These are phyloP conservation scores for Heliconius himera DNA, from an alignment of 1,140 invertebrate genomes.

Conservation along the genomic window DNA sequence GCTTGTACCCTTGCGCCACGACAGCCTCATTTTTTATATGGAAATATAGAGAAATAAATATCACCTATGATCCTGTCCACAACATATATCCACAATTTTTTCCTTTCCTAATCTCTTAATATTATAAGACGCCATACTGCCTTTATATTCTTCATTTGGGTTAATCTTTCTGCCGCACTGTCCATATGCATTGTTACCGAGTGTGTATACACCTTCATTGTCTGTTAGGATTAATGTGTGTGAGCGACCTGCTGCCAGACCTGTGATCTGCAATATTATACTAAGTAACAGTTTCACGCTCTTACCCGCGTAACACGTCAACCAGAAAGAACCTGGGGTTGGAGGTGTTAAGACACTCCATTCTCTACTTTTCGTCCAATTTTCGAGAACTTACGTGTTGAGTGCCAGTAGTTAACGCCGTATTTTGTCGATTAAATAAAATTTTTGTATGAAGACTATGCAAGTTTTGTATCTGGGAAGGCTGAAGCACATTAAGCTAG, in stretches of 20 bases:
- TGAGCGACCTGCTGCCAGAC: conserved; percentile 91
- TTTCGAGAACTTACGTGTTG: no score
- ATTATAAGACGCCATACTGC: conserved; percentile 85
- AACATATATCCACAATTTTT: conserved; percentile 86
- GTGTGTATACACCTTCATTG: conserved; percentile 89
- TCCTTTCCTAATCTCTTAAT: conserved; percentile 85
- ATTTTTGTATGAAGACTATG: no score
- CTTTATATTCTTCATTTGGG: conserved; percentile 88
- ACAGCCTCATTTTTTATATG: neutral
- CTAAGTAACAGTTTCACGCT: neutral
- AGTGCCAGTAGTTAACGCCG: no score
- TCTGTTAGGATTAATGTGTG: conserved; percentile 92
- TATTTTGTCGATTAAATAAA: no score
- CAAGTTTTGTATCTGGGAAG: no score
- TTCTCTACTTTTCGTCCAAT: neutral
- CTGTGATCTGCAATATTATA: conserved; percentile 54
- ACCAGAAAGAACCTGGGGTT: neutral
- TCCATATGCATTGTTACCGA: conserved; percentile 97
- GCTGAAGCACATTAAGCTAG: no score
- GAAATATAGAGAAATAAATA: neutral
- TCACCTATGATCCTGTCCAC: conserved; percentile 94
- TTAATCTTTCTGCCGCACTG: conserved; percentile 95
- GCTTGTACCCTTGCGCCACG: no score
- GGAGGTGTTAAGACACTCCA: no score
- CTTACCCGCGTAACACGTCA: neutral